These are phyloP conservation scores for Hemibagrus wyckioides DNA, from an alignment of 2,113 vertebrate species.

Conservation along the genomic window DNA sequence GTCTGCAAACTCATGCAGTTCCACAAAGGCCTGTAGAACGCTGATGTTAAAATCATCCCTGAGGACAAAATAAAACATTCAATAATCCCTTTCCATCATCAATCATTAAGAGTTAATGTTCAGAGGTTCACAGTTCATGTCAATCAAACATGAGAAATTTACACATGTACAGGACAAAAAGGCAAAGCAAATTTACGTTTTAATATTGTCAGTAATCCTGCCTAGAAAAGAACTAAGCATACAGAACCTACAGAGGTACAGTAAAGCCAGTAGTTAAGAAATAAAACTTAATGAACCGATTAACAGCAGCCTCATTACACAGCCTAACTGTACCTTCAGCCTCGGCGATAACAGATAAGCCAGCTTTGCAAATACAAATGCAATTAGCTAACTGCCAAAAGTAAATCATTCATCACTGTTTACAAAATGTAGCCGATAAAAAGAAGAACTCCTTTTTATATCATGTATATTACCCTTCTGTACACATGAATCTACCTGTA, in stretches of 20 bases:
- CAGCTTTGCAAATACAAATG: neutral
- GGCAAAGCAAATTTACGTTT: neutral
- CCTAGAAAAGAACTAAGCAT: neutral
- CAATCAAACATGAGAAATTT: neutral
- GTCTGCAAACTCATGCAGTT: conserved; percentile 98
- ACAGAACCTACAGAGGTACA: neutral
- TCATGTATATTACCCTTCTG: neutral
- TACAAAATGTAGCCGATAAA: neutral
- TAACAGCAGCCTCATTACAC: conserved; percentile 27
- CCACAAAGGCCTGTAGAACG: conserved; percentile 96
- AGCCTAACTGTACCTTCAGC: neutral
- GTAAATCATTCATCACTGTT: neutral
- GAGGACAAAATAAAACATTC: conserved; percentile 43
- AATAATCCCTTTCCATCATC: neutral
- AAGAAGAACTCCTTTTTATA: neutral
- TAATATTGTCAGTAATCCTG: neutral
- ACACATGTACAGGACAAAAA: neutral
- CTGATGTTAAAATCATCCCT: conserved; percentile 99
- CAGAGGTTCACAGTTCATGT: neutral
- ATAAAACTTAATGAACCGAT: conserved; percentile 11
- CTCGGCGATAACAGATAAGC: neutral
- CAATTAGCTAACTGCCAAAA: neutral
- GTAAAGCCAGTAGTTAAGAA: conserved; percentile 11
- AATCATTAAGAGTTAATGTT: neutral
- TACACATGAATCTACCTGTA: neutral